Evolutionary conservation across 1,140 invertebrate genomes (phyloP).

Genomic region (Calliopsis andreniformis): DNA sequence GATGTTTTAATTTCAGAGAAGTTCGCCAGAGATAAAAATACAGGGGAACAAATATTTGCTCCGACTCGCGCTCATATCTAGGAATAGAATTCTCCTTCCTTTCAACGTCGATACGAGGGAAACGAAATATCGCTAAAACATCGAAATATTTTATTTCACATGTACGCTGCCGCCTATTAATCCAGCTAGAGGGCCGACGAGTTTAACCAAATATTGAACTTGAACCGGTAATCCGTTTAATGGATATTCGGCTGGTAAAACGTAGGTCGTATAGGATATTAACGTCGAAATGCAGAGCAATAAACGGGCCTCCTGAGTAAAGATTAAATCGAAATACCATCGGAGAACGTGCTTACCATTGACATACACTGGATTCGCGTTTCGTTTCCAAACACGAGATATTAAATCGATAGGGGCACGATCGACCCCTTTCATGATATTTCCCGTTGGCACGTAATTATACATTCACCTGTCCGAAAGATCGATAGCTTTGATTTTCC

Average conservation of each 20-base stretch:
- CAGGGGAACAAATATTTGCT: not conserved
- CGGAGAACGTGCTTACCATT: conserved; percentile 31
- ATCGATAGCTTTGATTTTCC: conserved; percentile 16
- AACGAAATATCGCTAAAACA: conserved; percentile 27
- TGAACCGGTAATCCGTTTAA: conserved; percentile 56
- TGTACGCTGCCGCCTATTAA: conserved; percentile 32
- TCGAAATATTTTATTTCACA: conserved; percentile 41
- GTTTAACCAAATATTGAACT: conserved; percentile 62
- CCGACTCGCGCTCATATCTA: conserved; percentile 16
- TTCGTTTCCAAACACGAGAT: conserved; percentile 16
- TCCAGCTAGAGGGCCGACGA: conserved; percentile 35
- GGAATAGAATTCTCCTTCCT: not conserved
- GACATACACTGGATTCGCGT: conserved; percentile 26
- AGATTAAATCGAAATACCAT: conserved; percentile 42
- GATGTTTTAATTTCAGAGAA: not conserved
- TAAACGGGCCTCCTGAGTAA: conserved; percentile 51
- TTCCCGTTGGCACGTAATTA: conserved; percentile 22
- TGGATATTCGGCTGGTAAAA: conserved; percentile 61
- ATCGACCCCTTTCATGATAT: not conserved
- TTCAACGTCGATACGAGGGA: conserved; percentile 1
- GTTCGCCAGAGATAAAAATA: not conserved
- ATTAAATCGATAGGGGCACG: conserved; percentile 28
- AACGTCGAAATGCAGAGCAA: conserved; percentile 40
- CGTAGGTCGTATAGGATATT: conserved; percentile 40
- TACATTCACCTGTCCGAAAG: not conserved